Base-by-base conservation (phyloP, 2,113 vertebrate species). In the Chaetodon auriga region DNA sequence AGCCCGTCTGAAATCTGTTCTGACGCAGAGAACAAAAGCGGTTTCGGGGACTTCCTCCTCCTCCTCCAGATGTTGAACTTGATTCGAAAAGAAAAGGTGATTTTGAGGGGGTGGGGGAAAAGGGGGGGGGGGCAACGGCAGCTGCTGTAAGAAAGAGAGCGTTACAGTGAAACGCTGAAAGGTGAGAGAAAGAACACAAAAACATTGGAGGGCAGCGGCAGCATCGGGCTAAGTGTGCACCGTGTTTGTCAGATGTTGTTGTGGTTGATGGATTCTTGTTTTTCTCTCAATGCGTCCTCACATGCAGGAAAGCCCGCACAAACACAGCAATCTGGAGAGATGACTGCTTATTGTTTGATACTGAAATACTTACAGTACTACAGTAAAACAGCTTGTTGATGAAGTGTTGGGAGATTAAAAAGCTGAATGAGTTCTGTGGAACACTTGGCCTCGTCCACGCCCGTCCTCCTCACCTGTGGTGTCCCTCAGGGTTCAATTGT, bases 21-120 rank as follows among this genome's bases (percentile, higher is more conserved):
- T 84, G 86, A 92, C 87, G 36, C 65, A 7, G 60, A 85, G 81
- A 92, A 91, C 88, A 91, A 91, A 91, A 89, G 81, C 75, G 75
- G 41, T 85, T 82, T 60, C 60, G n/a, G 88, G 80, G 81, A 87
- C 72, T 72, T 70, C 60, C 68, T 80, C 75, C 74, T 80, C 75
- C 74, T 81, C 73, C 90, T 88, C 89, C 91, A 92, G 89, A 93
- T 93, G 92, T 93, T 93, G 90, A 92, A 89, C 83, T 90, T 93
- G 92, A 94, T 94, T 92, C 54, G 63, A 93, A 85, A 90, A 81
- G 91, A 93, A 92, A 92, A 91, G 88, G 83, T 83, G 88, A 84
- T 87, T 62, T 74, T 76, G 69, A 66, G 61, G 80, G 80, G 76
- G 79, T 55, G 51, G 69, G 63, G 5, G 2, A n/a, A 2, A 64